These are phyloP conservation scores for Paracanthobrama guichenoti DNA, from an alignment of 2,113 vertebrate species.

Conservation along the genomic window DNA sequence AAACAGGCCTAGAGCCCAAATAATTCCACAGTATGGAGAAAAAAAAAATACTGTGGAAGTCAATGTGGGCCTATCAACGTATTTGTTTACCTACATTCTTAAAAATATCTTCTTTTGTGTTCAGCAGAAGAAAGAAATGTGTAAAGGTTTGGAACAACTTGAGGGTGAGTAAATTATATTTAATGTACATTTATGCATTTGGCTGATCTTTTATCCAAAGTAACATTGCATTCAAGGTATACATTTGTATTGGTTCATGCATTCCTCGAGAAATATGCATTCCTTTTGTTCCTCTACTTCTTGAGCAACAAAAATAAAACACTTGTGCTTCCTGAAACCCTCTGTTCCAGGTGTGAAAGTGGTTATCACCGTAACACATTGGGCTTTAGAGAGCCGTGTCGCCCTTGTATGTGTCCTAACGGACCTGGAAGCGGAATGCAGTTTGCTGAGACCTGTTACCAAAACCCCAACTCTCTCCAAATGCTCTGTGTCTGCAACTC, in stretches of 20 bases:
- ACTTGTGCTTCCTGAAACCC: not conserved
- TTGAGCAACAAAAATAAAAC: not conserved
- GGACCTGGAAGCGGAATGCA: constrained; percentile 88
- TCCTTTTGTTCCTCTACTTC: no score
- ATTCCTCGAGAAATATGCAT: not conserved
- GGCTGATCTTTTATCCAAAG: no score
- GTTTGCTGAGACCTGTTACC: constrained; percentile 89
- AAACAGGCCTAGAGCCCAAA: no score
- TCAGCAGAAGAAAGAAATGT: no score
- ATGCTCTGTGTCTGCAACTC: constrained; percentile 85
- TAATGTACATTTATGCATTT: not conserved
- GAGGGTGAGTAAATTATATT: not conserved
- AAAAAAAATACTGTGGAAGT: no score
- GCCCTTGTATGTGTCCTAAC: constrained; percentile 90
- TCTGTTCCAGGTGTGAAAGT: constrained; percentile 78
- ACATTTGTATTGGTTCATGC: not conserved
- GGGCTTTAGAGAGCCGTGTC: constrained; percentile 87
- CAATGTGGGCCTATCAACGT: no score
- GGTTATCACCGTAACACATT: constrained; percentile 90
- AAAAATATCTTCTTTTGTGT: no score
- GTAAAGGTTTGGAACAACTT: no score
- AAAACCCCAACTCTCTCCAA: constrained; percentile 74
- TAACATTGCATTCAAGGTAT: not conserved
- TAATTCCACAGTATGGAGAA: no score
- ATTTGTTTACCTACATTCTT: no score